Base-by-base conservation (phyloP, 2,797 vertebrate species). In the Meda fulgida region DNA sequence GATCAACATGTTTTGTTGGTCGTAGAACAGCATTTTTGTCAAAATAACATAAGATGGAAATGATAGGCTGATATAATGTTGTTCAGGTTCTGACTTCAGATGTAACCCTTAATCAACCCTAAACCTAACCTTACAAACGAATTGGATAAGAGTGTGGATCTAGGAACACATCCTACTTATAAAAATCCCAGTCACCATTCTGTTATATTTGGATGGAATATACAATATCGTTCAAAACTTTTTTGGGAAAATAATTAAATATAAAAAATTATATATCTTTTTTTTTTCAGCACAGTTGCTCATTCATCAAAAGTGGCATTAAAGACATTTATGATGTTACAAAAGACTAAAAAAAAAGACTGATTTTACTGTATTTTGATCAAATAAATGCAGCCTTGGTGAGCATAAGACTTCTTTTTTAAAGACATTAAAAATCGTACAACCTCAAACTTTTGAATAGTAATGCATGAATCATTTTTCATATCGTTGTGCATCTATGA, bases 1-100 rank as follows among this genome's bases (percentile, higher is more conserved):
- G 23, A 78, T 78, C 34, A 40, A 26, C 70, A 65, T 63, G 66
- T 65, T 75, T 75, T 31, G 55, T 80, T 72, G 31, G 19, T 78
- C 36, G 16, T 40, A 4, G 53, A 60, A 10, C 7, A 78, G 16
- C 36, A 78, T 29, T 78, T 8, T 26, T 78, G 53, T 43, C 14
- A 78, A 40, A 60, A 63, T 7, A 60, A 19, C 34, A 40, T 10
- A 38, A 76, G 5, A 14, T 75, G 19, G 29, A 53, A 71, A 19
- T 34, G 13, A 23, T 46, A 66, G 55, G 5, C 26, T 31, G 5
- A 66, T 48, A 67, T n/a, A 67, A 88, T 82, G 84, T 55, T 1
- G 55, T 38, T 34, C 34, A 58, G 31, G 31, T 58, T 53, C 23
- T 77, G 51, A 16, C 75, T 36, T 77, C 23, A 58, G 51, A 14